Evolutionary conservation across 2,113 vertebrate genomes (phyloP), one percentile per base, ranked within the genome.

Genomic region (Urocynchramus pylzowi): DNA sequence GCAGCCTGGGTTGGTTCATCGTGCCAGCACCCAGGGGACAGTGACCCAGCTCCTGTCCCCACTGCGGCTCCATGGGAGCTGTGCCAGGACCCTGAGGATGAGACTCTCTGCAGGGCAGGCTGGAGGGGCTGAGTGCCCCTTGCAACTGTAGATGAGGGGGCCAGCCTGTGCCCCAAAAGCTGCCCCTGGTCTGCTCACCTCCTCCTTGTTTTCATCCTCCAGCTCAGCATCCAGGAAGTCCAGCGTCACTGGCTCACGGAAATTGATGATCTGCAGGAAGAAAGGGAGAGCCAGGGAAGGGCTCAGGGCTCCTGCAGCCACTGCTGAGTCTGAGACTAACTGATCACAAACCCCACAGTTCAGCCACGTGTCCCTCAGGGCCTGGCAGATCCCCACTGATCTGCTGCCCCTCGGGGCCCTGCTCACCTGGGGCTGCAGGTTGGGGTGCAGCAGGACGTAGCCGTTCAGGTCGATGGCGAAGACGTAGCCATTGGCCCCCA

Each of bases 191-290:
- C 68, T 47, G 75, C 97, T 97, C 90, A 99, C 99, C 98, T 99
- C 98, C 93, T 99, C 99, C 96, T 99, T 99, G 97, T 99, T 99
- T 91, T 95, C 98, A 28, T 99, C 99, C 92, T 99, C 98, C 91
- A 99, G 98, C 96, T 99, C 99, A 35, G 99, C 99, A 27, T 99
- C 99, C 94, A 99, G 97, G 95, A 99, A 99, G 95, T 99, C 99
- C 93, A 99, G 96, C 3, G 99, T 99, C 95, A 99, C 99, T 0
- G 99, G 98, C 94, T 99, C 99, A 50, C 98, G 98, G 97, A 99
- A 99, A 96, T 99, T 99, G 98, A 99, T 98, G 98, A 99, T 99
- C 99, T 99, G 96, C 7, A 77, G 91, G 84, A 37, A 96, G 47
- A 44, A 69, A 90, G 83, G 59, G 94, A 91, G 42, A 73, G 79